Evolutionary conservation across 2,888 invertebrate genomes (phyloP).

Genomic region (Perdita meconis): DNA sequence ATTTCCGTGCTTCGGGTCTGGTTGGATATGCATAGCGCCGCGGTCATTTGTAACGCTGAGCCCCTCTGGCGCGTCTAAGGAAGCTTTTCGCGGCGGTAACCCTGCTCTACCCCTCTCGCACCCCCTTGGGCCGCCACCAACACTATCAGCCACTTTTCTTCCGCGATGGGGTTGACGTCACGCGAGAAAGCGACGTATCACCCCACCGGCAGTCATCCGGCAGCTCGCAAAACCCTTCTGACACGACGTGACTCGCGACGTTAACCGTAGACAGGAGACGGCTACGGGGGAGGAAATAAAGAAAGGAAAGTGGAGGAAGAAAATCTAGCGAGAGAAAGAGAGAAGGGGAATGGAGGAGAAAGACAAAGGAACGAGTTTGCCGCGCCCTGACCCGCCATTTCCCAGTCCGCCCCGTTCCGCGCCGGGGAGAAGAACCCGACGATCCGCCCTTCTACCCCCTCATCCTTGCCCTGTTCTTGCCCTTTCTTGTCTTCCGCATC

Average conservation of each 20-base stretch:
- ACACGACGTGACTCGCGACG: slow-evolving; percentile 81
- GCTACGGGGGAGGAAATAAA: slow-evolving; percentile 45
- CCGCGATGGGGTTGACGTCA: slow-evolving; percentile 71
- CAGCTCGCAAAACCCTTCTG: slow-evolving; percentile 79
- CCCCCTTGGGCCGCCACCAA: slow-evolving; percentile 21
- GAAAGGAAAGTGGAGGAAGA: slow-evolving; percentile 50
- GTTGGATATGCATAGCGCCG: slow-evolving; percentile 80
- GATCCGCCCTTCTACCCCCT: slow-evolving; percentile 16
- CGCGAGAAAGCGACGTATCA: slow-evolving; percentile 79
- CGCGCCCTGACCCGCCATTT: slow-evolving; percentile 43
- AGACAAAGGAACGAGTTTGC: slow-evolving; percentile 46
- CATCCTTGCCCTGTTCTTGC: slow-evolving; percentile 22
- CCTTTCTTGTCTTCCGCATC: slow-evolving; percentile 55
- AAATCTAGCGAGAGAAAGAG: slow-evolving; percentile 19
- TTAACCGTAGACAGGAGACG: slow-evolving; percentile 75
- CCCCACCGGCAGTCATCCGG: slow-evolving; percentile 75
- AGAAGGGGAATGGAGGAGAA: slow-evolving; percentile 26
- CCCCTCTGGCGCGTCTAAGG: slow-evolving; percentile 72
- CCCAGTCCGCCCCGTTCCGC: slow-evolving; percentile 35
- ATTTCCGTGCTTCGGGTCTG: slow-evolving; percentile 54
- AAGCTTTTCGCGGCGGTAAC: slow-evolving; percentile 70
- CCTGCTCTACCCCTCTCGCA: slow-evolving; percentile 36
- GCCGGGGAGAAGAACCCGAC: slow-evolving; percentile 38
- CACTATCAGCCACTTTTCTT: slow-evolving; percentile 61
- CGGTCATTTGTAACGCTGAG: slow-evolving; percentile 81